A percentile compares a stretch with the other conserved stretches of the same genome.
Evolutionary conservation across 1,140 invertebrate genomes (phyloP).

Genomic region (Polyergus mexicanus): DNA sequence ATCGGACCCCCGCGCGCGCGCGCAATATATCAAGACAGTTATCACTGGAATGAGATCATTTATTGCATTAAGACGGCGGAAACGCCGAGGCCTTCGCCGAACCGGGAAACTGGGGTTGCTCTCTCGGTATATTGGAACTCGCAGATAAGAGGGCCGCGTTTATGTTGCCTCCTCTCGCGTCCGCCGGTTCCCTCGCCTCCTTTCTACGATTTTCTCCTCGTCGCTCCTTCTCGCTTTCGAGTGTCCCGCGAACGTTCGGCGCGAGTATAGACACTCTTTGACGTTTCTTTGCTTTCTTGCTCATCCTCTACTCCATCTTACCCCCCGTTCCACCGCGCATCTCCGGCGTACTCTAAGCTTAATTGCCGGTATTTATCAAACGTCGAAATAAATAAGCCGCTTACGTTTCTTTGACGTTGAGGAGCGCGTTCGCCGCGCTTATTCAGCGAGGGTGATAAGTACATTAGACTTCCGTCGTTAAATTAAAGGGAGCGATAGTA

Average conservation of each 20-base stretch:
- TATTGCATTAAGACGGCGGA: slow-evolving; percentile 80
- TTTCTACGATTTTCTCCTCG: slow-evolving; percentile 27
- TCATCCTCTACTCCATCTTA: slow-evolving; percentile 9
- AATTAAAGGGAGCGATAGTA: slow-evolving; percentile 69
- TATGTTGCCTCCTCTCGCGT: slow-evolving; percentile 14
- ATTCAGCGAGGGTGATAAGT: slow-evolving; percentile 80
- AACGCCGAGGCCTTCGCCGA: slow-evolving; percentile 55
- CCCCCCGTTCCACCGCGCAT: not conserved
- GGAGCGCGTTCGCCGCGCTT: slow-evolving; percentile 72
- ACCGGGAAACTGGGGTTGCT: slow-evolving; percentile 75
- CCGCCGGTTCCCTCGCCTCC: not conserved
- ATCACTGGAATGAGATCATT: slow-evolving; percentile 84
- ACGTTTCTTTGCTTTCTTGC: slow-evolving; percentile 51
- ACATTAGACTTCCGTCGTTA: slow-evolving; percentile 75
- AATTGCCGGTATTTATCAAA: slow-evolving; percentile 85
- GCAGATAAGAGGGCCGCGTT: slow-evolving; percentile 79
- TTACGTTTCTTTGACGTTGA: slow-evolving; percentile 79
- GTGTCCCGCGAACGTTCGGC: slow-evolving; percentile 19
- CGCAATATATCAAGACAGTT: slow-evolving; percentile 83
- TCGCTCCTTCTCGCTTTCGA: slow-evolving; percentile 50
- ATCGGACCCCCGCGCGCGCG: slow-evolving; percentile 31
- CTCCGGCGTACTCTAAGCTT: slow-evolving; percentile 73
- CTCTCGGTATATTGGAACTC: slow-evolving; percentile 79
- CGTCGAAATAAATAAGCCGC: slow-evolving; percentile 83
- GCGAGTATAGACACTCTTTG: slow-evolving; percentile 29